phyloP scores from a whole-genome alignment of 2,888 invertebrate species.

The Hypomecis punctinalis region DNA sequence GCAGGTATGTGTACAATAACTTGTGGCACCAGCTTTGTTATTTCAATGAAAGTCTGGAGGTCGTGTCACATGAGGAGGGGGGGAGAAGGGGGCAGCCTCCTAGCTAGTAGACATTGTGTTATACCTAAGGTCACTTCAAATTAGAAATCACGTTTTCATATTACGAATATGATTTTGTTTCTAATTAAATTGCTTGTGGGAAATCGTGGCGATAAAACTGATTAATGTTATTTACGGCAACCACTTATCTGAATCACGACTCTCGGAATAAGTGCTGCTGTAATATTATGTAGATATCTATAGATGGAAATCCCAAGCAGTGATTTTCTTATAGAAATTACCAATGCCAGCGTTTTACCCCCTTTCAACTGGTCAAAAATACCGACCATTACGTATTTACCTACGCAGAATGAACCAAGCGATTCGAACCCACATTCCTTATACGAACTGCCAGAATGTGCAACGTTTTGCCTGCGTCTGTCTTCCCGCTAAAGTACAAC shows the following conservation, averaged over 20 bases:
- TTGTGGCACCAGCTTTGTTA: constrained; percentile 2
- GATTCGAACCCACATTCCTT: too few relatives aligned
- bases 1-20: background rate
- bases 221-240: background rate
- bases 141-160: background rate
- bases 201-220: background rate
- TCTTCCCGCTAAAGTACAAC: too few relatives aligned
- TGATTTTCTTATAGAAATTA: background rate
- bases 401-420: too few relatives aligned
- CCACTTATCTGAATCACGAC: background rate
- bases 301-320: background rate
- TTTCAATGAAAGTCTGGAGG: constrained; percentile 12
- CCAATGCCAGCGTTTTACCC: too few relatives aligned
- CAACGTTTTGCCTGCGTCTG: too few relatives aligned
- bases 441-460: too few relatives aligned
- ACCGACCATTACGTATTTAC: too few relatives aligned
- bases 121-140: background rate
- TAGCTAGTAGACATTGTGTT: too few relatives aligned
- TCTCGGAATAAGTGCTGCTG: background rate
- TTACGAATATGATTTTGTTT: too few relatives aligned
- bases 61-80: background rate
- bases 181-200: background rate
- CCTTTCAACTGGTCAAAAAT: too few relatives aligned
- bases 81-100: background rate
- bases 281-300: too few relatives aligned